phyloP scores from a whole-genome alignment of 2,113 vertebrate genomes.

The Macheiramphus alcinus region DNA sequence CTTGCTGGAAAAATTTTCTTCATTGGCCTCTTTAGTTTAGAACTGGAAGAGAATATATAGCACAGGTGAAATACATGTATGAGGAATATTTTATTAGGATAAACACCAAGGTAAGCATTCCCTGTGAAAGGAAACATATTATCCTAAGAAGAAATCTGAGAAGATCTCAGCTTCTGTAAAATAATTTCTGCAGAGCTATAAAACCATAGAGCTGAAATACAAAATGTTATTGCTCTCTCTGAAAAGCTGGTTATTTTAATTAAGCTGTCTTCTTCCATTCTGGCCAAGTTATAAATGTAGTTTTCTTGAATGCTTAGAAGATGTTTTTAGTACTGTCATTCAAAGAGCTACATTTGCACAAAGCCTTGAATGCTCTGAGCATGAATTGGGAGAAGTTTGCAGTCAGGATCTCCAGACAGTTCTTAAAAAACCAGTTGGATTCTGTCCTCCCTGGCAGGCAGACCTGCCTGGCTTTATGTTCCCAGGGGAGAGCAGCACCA shows the following conservation, averaged over 20 bases:
- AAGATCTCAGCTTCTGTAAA: background rate
- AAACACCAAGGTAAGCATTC: background rate
- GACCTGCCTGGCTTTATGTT: background rate
- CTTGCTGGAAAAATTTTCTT: background rate
- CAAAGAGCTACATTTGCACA: background rate
- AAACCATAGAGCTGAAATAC: background rate
- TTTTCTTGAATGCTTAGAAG: background rate
- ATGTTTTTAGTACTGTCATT: background rate
- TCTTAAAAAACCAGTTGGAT: background rate
- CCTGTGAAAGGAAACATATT: background rate
- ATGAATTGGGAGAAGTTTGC: background rate
- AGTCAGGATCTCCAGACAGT: background rate
- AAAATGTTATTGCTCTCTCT: background rate
- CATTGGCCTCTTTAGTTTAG: background rate
- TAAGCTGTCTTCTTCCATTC: background rate
- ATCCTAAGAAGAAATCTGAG: background rate
- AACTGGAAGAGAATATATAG: background rate
- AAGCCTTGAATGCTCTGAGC: background rate
- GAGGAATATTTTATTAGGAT: background rate
- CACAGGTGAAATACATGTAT: background rate
- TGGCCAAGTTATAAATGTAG: background rate
- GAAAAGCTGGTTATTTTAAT: background rate
- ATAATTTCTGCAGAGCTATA: background rate
- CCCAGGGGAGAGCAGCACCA: no score
- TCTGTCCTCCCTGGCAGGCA: background rate